A percentile compares a stretch with the other conserved stretches of the same genome.
Conservation (phyloP, 2,113 vertebrate genomes). For the Myotis davidii region DNA sequence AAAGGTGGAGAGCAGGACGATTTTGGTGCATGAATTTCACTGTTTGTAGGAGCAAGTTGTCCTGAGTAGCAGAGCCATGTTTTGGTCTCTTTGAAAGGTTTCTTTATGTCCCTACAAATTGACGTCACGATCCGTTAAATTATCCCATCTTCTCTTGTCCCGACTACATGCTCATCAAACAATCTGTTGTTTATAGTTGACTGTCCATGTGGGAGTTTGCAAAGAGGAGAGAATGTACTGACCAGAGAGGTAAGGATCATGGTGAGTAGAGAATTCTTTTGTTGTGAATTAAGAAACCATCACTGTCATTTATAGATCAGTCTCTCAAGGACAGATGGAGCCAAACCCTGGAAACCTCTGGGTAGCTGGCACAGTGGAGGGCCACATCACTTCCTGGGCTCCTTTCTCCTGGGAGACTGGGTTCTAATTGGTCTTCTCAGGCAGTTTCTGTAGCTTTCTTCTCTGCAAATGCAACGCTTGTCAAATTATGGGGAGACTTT, state of each 20-base stretch:
- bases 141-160: background rate
- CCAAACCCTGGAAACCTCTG: background rate
- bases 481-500: slow-evolving; percentile 10
- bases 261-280: background rate
- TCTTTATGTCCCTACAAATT: background rate
- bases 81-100: background rate
- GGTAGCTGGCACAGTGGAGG: background rate
- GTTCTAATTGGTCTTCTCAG: background rate
- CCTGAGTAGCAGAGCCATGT: background rate
- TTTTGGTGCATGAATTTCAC: background rate
- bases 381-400: accelerated
- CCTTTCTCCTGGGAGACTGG: background rate
- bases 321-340: background rate
- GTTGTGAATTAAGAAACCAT: background rate
- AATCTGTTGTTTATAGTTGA: background rate
- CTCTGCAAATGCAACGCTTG: background rate
- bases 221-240: background rate
- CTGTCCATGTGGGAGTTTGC: background rate
- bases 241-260: background rate
- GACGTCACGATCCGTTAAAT: background rate
- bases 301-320: background rate
- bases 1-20: background rate
- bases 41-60: background rate
- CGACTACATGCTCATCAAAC: background rate
- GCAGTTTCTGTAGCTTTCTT: background rate